These are phyloP conservation scores for Parasteatoda lunata DNA, from an alignment of 2,888 invertebrate species.

Conservation along the genomic window DNA sequence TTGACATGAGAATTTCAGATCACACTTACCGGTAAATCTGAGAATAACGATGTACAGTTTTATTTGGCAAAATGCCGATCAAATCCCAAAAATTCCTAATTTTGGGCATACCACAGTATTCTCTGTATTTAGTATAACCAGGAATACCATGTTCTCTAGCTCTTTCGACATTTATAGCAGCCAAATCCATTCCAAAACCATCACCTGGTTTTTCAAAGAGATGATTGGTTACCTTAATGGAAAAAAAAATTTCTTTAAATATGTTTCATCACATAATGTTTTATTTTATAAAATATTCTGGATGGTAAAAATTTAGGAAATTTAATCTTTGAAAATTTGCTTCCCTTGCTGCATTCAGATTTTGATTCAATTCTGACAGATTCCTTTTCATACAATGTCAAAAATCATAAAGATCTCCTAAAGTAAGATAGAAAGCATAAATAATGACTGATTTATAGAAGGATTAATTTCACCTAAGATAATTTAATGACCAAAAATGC, in stretches of 20 bases:
- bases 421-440: too few species aligned
- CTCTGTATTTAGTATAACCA: constrained; percentile 73
- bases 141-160: constrained; percentile 72
- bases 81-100: constrained; percentile 71
- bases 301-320: too few species aligned
- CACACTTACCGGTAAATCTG: constrained; percentile 69
- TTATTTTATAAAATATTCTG: too few species aligned
- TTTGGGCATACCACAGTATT: constrained; percentile 73
- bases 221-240: constrained; percentile 78
- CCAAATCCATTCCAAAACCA: constrained; percentile 72
- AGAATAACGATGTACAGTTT: constrained; percentile 71
- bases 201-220: constrained; percentile 72
- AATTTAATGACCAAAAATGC: too few species aligned
- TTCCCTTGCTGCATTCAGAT: too few species aligned
- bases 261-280: too few species aligned
- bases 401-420: too few species aligned
- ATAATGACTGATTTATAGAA: too few species aligned
- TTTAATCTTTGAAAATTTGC: too few species aligned
- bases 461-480: too few species aligned
- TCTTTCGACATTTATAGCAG: constrained; percentile 71
- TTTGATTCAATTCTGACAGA: too few species aligned
- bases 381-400: too few species aligned
- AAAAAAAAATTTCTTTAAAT: constrained; percentile 1
- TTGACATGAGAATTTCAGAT: not conserved
- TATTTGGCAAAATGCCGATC: constrained; percentile 71